Base-by-base conservation (phyloP, 2,888 invertebrate species). In the Octonoba sinensis region DNA sequence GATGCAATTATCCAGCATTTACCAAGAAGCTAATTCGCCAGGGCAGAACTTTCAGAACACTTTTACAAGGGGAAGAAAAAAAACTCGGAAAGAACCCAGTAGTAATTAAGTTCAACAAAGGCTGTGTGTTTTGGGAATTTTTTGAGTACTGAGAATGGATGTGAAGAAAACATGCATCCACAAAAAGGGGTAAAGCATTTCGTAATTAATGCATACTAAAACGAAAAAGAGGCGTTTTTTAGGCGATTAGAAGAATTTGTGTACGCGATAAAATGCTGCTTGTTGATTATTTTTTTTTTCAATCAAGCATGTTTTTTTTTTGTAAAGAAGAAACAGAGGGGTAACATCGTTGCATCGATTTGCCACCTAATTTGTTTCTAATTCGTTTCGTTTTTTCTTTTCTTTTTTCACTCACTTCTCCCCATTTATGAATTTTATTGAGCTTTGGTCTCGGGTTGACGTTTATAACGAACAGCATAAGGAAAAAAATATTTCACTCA, bases 401-500 rank as follows among this genome's bases (percentile, higher is more conserved):
- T n/a, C 27, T 51, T 22, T 47, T 62, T 62, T 54, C 60, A 11
- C 18, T 13, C 18, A 8, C 51, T 60, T 67, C 44, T 49, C 24
- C 59, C 67, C 66, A 51, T 67, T 76, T 76, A 76, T 76, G 69
- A 69, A 69, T 76, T 76, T 76, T 76, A 76, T 76, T 76, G 76
- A 69, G 70, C 76, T 76, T 76, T 62, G 76, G 69, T 69, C 57
- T 62, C 44, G 62, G 65, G 60, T 70, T 75, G 75, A 75, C 75
- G 67, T 75, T 60, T 67, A 67, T 66, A 74, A 65, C 74, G 56
- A 65, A 66, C 36, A 18, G 22, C 56, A 36, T 65, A 46, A 51
- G 57, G 66, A 74, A 74, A 66, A n/a, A 73, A 71, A 49, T 51
- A n/a, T 51, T 54, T 69, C 69, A 47, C 51, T 46, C 24, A 62